Conservation (phyloP, 1,140 invertebrate genomes). For the Paralvinella palmiformis region DNA sequence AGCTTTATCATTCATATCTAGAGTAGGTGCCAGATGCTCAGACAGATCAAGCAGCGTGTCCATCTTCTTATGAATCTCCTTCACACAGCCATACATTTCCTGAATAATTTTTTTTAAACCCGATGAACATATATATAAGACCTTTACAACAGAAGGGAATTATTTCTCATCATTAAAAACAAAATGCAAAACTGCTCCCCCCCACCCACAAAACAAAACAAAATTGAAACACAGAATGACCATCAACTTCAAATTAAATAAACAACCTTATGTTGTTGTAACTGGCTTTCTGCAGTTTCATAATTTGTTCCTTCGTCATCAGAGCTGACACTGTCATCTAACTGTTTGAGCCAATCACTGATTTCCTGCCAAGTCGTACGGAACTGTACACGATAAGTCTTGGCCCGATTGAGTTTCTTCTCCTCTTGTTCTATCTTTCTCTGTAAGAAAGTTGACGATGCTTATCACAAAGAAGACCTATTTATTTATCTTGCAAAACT, state of each 20-base stretch:
- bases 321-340: slow-evolving; percentile 58
- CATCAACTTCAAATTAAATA: no score
- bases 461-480: no score
- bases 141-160: not conserved
- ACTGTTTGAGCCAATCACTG: slow-evolving; percentile 77
- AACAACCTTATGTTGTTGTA: slow-evolving; percentile 82
- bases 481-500: no score
- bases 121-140: not conserved
- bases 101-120: no score
- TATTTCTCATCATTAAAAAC: not conserved
- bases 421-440: slow-evolving; percentile 51
- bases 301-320: slow-evolving; percentile 74
- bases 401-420: slow-evolving; percentile 61
- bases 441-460: slow-evolving; percentile 1
- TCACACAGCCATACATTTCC: slow-evolving; percentile 41
- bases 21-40: slow-evolving; percentile 33
- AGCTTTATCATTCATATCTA: slow-evolving; percentile 40
- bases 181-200: no score
- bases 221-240: no score
- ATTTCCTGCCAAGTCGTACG: slow-evolving; percentile 57
- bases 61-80: slow-evolving; percentile 42
- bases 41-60: slow-evolving; percentile 38
- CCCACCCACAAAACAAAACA: no score
- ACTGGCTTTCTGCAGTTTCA: slow-evolving; percentile 70
- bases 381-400: slow-evolving; percentile 58